Evolutionary conservation across 1,140 invertebrate species (phyloP), one percentile per base, ranked within the genome.

Genomic region (Pseudomyrmex flavicornis): DNA sequence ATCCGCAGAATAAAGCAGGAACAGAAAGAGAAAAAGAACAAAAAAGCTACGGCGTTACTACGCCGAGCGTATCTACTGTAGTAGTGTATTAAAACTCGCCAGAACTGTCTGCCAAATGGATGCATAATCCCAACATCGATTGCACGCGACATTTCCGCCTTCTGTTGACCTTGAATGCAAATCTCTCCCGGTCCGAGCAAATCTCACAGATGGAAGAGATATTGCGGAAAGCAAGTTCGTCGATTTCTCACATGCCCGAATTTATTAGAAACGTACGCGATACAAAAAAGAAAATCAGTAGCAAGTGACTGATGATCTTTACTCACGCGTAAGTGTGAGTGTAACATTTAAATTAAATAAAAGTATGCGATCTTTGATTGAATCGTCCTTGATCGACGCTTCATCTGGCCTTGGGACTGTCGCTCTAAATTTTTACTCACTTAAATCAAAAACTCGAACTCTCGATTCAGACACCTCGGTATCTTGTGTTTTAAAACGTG

Each of bases 41-140:
- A 35, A 35, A 35, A 35, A 35, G 35, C 35, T 5, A 35, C 35
- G 35, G 35, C 35, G 35, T 35, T 35, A 35, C 35, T 35, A 35
- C 20, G 15, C 68, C 17, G 17, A 59, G 35, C 20, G 56, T 59
- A 70, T 10, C 17, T 50, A 48, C 20, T 46, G 22, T 1, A 59
- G 44, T 59, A 56, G 10, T 7, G 52, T 79, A 56, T 46, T 77
- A 80, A 50, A 72, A 54, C 15, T 22, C 20, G 44, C 44, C 44
- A 50, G 66, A n/a, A 35, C 22, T 22, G 44, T 70, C n/a, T 26
- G 54, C 66, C 54, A 72, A 70, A 80, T 22, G 76, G 35, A 35
- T 35, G 35, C 35, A 61, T 80, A 70, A 80, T 80, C 76, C 20
- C 76, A 56, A 20, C 54, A 80, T 80, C 66, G 76, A 80, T 72